These are phyloP conservation scores for Lymantria dispar DNA, from an alignment of 2,888 invertebrate species.

Conservation along the genomic window DNA sequence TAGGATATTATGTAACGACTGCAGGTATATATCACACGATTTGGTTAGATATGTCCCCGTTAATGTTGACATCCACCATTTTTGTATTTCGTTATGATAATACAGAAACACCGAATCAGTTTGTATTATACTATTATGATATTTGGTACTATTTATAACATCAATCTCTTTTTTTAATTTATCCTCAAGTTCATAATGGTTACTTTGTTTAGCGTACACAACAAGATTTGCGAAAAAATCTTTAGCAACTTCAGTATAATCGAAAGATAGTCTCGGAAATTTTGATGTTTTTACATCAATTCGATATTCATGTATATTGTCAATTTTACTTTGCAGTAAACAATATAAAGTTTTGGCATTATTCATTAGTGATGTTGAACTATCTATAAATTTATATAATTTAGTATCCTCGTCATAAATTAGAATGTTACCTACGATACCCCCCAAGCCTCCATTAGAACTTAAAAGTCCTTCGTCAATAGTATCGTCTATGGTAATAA, in stretches of 20 bases:
- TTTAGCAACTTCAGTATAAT: constrained; percentile 2
- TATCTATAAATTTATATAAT: constrained; percentile 12
- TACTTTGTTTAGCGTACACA: constrained; percentile 9
- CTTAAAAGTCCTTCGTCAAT: constrained; percentile 6
- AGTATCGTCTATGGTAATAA: background rate
- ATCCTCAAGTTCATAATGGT: constrained; percentile 10
- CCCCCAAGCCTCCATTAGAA: background rate
- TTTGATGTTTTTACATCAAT: constrained; percentile 10
- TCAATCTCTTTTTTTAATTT: constrained; percentile 12
- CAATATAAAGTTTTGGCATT: constrained; percentile 9
- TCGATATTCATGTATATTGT: constrained; percentile 9
- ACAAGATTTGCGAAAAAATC: constrained; percentile 12
- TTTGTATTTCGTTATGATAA: constrained; percentile 20
- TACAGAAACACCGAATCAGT: constrained; percentile 8
- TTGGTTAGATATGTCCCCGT: background rate
- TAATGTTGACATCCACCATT: constrained; percentile 16
- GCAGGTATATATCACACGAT: background rate
- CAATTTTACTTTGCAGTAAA: background rate
- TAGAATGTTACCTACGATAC: constrained; percentile 15
- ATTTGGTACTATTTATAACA: too few relatives aligned
- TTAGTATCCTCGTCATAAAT: constrained; percentile 10
- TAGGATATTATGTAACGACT: background rate
- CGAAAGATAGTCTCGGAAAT: constrained; percentile 20
- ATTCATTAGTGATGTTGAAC: background rate
- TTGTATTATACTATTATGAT: too few relatives aligned